Conservation (phyloP, 30 jellyfish, hydroid and myxozoan genomes). For the Turritopsis rubra region DNA sequence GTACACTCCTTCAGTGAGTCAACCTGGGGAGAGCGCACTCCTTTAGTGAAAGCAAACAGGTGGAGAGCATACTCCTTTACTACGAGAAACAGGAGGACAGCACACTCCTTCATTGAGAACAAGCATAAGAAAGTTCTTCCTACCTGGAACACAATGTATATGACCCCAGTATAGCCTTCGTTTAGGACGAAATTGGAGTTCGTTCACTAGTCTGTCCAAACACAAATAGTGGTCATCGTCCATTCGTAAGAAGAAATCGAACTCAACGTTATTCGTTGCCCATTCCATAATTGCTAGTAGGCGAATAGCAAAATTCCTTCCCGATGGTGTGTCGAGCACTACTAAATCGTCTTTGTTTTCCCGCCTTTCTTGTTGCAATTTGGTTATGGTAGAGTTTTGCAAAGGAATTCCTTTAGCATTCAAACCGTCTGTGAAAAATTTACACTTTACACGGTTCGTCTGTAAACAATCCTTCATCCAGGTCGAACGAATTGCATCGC, state of each 20-base stretch:
- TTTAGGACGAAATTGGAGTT: constrained; percentile 65
- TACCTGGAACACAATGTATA: constrained; percentile 65
- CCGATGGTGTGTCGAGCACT: constrained; percentile 56
- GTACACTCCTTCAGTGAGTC: no score
- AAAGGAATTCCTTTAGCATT: constrained; percentile 48
- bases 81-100: no score
- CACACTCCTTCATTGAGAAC: neutral
- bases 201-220: constrained; percentile 53
- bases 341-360: constrained; percentile 55
- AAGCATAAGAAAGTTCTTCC: neutral
- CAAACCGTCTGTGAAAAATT: constrained; percentile 65
- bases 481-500: constrained; percentile 59
- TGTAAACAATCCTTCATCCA: constrained; percentile 74
- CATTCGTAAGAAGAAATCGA: constrained; percentile 52
- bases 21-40: no score
- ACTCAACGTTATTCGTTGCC: constrained; percentile 41
- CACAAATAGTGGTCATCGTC: constrained; percentile 77
- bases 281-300: constrained; percentile 62
- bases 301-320: constrained; percentile 62
- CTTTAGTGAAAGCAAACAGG: no score
- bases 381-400: constrained; percentile 8
- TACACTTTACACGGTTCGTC: constrained; percentile 35
- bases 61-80: no score
- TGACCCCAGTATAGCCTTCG: constrained; percentile 74
- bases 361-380: constrained; percentile 36